phyloP scores from a whole-genome alignment of 2,797 vertebrate genomes.

The Bovichtus variegatus region DNA sequence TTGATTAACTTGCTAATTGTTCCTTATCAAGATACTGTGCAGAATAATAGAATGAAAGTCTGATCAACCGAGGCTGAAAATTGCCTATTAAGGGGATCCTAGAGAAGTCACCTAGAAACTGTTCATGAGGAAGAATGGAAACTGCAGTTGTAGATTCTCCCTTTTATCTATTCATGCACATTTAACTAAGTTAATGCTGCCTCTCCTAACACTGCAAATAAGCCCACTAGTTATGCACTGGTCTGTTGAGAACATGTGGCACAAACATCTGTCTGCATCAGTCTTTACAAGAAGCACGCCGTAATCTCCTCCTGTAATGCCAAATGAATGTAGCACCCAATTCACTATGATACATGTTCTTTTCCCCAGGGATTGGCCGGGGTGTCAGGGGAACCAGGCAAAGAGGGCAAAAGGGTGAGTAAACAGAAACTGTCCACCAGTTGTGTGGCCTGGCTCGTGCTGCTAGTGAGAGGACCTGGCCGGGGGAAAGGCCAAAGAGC shows the following conservation, averaged over 20 bases:
- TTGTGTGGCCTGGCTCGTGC: conserved; percentile 67
- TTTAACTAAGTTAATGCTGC: conserved; percentile 37
- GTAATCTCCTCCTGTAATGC: conserved; percentile 5
- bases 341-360: conserved; percentile 52
- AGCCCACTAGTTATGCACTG: conserved; percentile 40
- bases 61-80: conserved; percentile 69
- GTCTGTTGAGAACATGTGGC: conserved; percentile 55
- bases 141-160: conserved; percentile 29
- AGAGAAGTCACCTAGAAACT: conserved; percentile 56
- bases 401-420: conserved; percentile 99
- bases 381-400: conserved; percentile 89
- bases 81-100: conserved; percentile 63
- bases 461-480: conserved; percentile 59
- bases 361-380: conserved; percentile 86
- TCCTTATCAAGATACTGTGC: conserved; percentile 62
- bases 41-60: conserved; percentile 66
- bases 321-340: conserved; percentile 31
- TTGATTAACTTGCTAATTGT: conserved; percentile 72
- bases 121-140: conserved; percentile 39
- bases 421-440: conserved; percentile 71
- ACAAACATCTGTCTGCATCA: conserved; percentile 59
- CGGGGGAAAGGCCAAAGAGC: conserved; percentile 75
- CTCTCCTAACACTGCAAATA: conserved; percentile 39
- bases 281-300: conserved; percentile 38
- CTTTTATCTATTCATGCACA: conserved; percentile 33